Conservation (phyloP, 2,888 invertebrate genomes). For the Drosophila dives region DNA sequence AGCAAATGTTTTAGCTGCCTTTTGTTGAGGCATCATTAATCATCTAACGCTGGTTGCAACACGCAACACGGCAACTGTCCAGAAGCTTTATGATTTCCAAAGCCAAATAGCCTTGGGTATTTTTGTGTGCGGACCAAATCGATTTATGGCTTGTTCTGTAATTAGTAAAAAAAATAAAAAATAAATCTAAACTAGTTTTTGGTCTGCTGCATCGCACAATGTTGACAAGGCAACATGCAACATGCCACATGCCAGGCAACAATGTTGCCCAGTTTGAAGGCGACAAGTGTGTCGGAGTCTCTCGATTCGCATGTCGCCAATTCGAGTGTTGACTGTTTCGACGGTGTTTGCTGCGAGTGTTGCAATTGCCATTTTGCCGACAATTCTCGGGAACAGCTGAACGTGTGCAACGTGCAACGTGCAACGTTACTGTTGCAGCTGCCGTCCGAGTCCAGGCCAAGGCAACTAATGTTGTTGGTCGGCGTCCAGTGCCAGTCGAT, state of each 20-base stretch:
- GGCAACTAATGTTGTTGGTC: conserved; percentile 56
- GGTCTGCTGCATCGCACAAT: conserved; percentile 33
- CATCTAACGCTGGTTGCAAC: conserved; percentile 27
- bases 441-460: conserved; percentile 67
- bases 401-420: conserved; percentile 42
- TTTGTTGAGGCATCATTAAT: conserved; percentile 38
- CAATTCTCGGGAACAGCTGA: conserved; percentile 65
- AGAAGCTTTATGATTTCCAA: conserved; percentile 36
- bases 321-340: conserved; percentile 44
- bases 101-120: conserved; percentile 57
- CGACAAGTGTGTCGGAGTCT: conserved; percentile 57
- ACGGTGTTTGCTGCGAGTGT: conserved; percentile 39
- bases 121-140: conserved; percentile 42
- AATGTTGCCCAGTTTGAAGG: conserved; percentile 51
- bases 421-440: conserved; percentile 38
- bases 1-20: conserved; percentile 25
- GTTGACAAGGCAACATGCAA: conserved; percentile 56
- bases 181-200: conserved; percentile 51
- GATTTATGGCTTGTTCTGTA: conserved; percentile 66
- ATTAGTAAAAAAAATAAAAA: conserved; percentile 43
- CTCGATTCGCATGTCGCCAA: conserved; percentile 22
- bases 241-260: conserved; percentile 51
- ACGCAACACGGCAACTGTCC: conserved; percentile 15
- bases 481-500: conserved; percentile 34
- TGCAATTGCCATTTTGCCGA: conserved; percentile 54